Evolutionary conservation across 2,113 vertebrate species (phyloP), one percentile per base, ranked within the genome.

Genomic region (Nyctibius bracteatus): DNA sequence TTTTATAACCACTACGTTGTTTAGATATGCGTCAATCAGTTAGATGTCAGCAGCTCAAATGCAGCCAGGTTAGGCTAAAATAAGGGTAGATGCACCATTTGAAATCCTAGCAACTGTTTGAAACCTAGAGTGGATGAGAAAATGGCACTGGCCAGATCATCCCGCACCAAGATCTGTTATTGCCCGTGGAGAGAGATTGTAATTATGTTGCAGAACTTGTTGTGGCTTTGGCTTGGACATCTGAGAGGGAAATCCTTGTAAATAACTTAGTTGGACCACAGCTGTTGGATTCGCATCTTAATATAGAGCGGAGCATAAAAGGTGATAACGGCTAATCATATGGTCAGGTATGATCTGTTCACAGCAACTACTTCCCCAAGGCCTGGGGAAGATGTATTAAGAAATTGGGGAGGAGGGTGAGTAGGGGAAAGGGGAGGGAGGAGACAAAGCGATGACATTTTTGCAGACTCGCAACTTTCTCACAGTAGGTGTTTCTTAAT

Each of bases 341-440:
- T 39, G 87, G 81, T 71, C 16, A 30, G 68, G 74, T 88, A 58
- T 57, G 67, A 82, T 86, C 67, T 92, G 82, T 94, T 90, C 72
- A 25, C 74, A 90, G 91, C 81, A 94, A 80, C 51, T 92, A 24
- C 61, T 84, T 94, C 65, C 81, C 81, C 91, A 68, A 90, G 92
- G 95, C 88, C 88, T 93, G 79, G 88, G 74, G 67, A 83, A 73
- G 92, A 82, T 75, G 79, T 57, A 6, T 95, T 93, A 90, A 94
- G 92, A 96, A 94, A 96, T 6, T 82, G 81, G 82, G 91, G 88
- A 90, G 94, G 70, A 91, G 90, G 58, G 74, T 65, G 92, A 92
- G 81, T 57, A 61, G 68, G 63, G 88, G 74, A 82, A 94, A 70
- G 59, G 67, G 74, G 70, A 90, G 81, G 94, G 90, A 96, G 82